Percentiles rank a stretch among this genome's conserved stretches.
Conservation (phyloP, 2,888 invertebrate species). For the Actias luna region DNA sequence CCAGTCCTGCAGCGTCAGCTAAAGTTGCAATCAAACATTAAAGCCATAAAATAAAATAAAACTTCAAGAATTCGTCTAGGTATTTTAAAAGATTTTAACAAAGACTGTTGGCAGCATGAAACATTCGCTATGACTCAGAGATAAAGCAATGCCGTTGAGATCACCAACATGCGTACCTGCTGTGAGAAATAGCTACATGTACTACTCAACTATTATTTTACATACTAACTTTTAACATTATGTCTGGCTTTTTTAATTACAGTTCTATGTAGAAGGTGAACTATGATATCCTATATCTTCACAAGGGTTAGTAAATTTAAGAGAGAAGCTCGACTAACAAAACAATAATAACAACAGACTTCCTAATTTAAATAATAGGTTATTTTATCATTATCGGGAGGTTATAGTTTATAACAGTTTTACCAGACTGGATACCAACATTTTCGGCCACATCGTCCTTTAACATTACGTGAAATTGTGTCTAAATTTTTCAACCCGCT, state of each 20-base stretch:
- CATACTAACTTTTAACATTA: background rate
- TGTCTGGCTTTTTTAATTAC: background rate
- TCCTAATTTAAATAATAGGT: too few species aligned
- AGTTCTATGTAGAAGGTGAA: background rate
- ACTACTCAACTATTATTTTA: background rate
- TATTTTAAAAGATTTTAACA: constrained; percentile 24
- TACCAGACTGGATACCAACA: too few species aligned
- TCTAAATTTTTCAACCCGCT: too few species aligned
- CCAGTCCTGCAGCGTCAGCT: too few species aligned
- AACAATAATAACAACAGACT: too few species aligned
- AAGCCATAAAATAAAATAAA: background rate
- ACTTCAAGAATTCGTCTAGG: background rate
- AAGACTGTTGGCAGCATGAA: constrained; percentile 40
- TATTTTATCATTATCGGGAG: too few species aligned
- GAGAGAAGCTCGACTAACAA: too few species aligned
- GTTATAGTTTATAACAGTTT: too few species aligned
- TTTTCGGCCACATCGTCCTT: too few species aligned
- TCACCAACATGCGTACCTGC: constrained; percentile 38
- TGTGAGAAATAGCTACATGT: constrained; percentile 13
- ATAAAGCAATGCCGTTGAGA: constrained; percentile 66
- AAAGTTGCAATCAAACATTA: background rate
- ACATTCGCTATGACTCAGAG: constrained; percentile 58
- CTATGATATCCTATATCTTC: background rate
- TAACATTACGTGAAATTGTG: too few species aligned
- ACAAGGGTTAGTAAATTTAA: too few species aligned